Evolutionary conservation across 2,888 invertebrate species (phyloP), one percentile per base, ranked within the genome.

Genomic region (Drosophila setosimentum): DNA sequence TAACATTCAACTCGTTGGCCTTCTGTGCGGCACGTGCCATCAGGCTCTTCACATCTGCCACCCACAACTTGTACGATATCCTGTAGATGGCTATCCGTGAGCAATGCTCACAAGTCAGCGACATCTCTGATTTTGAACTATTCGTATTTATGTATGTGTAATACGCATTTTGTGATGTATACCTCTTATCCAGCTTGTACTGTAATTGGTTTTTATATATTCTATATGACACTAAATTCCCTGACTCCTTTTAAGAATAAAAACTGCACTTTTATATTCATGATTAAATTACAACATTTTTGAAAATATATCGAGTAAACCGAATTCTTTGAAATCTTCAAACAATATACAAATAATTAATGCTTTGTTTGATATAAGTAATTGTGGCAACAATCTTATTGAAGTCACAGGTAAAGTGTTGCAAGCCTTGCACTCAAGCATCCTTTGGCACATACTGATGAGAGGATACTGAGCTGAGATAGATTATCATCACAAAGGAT

Each of bases 1-100:
- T 53, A 24, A 87, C 74, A 18, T 61, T 55, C 35, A 85, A 35
- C 27, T 83, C 74, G 3, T 18, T 21, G 35, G 84, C 85, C 45
- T 79, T 87, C 8, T 54, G 51, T 7, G 60, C 61, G 18, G 68
- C 62, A 8, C 79, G 73, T 8, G 64, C 30, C 45, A 68, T 29
- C n/a, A 83, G 13, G 2, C 33, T 21, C 29, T 67, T 32, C 0
- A 54, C 58, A 6, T 77, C 62, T 3, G 57, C 2, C 10, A 75
- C 45, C n/a, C 27, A 42, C 45, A 87, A 24, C 53, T 73, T 72
- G 21, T 73, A 85, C 49, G 73, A 65, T 21, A 77, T 21, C 6
- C 70, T 59, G 30, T 73, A 84, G 21, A 76, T 55, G 1, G 30
- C 45, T 13, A 16, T 16, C 10, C 45, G 42, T 3, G 68, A 32